phyloP scores from a whole-genome alignment of 2,888 invertebrate genomes.

The Ommatoiulus sabulosus region DNA sequence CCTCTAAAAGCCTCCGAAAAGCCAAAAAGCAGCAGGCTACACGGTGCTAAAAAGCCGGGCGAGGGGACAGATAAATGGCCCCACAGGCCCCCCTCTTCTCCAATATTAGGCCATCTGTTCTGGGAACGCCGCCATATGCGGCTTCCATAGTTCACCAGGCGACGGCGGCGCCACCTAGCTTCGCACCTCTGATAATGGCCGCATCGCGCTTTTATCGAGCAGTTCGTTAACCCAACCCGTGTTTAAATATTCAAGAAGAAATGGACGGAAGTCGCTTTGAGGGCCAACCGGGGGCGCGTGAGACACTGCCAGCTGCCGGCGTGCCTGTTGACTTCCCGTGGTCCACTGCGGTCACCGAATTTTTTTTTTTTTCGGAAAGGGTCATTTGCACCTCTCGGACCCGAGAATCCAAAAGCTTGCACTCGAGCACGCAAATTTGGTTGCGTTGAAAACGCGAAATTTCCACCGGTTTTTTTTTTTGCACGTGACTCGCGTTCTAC shows the following conservation, averaged over 20 bases:
- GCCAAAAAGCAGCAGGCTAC: constrained; percentile 3
- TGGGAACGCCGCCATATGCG: constrained; percentile 31
- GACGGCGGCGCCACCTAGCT: constrained; percentile 6
- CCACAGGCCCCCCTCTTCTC: not conserved
- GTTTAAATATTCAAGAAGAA: constrained; percentile 30
- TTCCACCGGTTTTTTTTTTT: too few relatives aligned
- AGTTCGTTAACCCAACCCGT: constrained; percentile 40
- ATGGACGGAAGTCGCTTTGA: constrained; percentile 28
- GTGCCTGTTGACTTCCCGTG: not conserved
- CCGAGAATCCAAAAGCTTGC: too few relatives aligned
- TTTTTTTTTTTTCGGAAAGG: too few relatives aligned
- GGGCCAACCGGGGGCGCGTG: not conserved
- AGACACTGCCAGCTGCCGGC: constrained; percentile 11
- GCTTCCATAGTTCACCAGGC: constrained; percentile 2
- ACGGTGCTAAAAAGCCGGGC: not conserved
- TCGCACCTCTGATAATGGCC: not conserved
- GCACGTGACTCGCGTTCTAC: too few relatives aligned
- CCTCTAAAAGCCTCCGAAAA: not conserved
- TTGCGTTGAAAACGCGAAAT: too few relatives aligned
- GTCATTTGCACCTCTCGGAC: too few relatives aligned
- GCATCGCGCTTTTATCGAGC: not conserved
- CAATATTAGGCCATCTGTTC: constrained; percentile 9
- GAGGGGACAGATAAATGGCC: constrained; percentile 37
- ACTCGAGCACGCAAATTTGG: too few relatives aligned
- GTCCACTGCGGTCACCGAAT: not conserved